Evolutionary conservation across 23 tunicate genomes (phyloP).

Genomic region (Phallusia fumigata): DNA sequence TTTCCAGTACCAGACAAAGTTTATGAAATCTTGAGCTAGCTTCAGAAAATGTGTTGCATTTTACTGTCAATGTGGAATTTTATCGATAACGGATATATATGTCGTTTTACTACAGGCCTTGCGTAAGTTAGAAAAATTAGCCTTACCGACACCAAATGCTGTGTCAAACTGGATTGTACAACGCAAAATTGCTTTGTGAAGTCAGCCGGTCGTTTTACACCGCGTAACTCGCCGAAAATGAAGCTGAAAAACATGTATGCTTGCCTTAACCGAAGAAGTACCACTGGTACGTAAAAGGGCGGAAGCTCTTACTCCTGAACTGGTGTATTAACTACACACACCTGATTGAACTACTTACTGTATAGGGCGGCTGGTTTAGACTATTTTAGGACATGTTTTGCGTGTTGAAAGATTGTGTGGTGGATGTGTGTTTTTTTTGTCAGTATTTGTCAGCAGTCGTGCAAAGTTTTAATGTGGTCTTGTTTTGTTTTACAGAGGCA

Average conservation of each 20-base stretch:
- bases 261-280: conserved; percentile 31
- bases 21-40: too few relatives aligned
- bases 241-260: conserved; percentile 62
- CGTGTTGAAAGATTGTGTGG: too few relatives aligned
- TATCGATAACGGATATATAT: too few relatives aligned
- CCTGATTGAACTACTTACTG: too few relatives aligned
- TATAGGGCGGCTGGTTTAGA: too few relatives aligned
- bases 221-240: conserved; percentile 7
- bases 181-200: background rate
- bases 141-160: background rate
- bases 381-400: too few relatives aligned
- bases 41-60: too few relatives aligned
- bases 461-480: background rate
- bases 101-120: too few relatives aligned
- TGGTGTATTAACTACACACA: too few relatives aligned
- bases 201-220: background rate
- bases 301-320: background rate
- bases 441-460: background rate
- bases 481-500: conserved; percentile 18
- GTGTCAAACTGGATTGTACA: background rate
- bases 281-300: conserved; percentile 33
- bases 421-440: background rate
- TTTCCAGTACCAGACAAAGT: too few relatives aligned
- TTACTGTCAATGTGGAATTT: too few relatives aligned
- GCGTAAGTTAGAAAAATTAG: too few relatives aligned